Conservation (phyloP, 2,888 invertebrate genomes). For the Anodontia alba region DNA sequence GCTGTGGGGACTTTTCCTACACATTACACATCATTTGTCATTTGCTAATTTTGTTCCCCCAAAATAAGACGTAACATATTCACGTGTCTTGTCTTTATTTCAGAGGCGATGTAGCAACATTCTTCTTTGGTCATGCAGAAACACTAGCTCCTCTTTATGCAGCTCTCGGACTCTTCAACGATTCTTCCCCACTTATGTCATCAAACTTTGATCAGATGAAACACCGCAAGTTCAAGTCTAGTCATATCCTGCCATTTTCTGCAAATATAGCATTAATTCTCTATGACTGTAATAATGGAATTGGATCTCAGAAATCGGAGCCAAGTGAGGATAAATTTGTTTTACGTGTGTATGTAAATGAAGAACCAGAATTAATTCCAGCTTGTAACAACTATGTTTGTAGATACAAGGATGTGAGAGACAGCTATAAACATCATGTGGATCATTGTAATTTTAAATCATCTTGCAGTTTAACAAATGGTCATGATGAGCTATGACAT, state of each 20-base stretch:
- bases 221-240: conserved; percentile 81
- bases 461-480: conserved; percentile 60
- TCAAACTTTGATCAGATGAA: conserved; percentile 76
- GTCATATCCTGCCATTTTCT: conserved; percentile 83
- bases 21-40: too few relatives aligned
- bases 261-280: conserved; percentile 84
- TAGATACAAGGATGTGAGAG: conserved; percentile 67
- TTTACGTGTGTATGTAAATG: conserved; percentile 79
- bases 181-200: conserved; percentile 77
- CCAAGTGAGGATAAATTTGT: conserved; percentile 65
- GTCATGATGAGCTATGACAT: conserved; percentile 58
- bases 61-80: too few relatives aligned
- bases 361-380: conserved; percentile 75
- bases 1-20: too few relatives aligned
- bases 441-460: conserved; percentile 76
- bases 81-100: too few relatives aligned
- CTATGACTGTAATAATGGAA: conserved; percentile 78
- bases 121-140: conserved; percentile 84
- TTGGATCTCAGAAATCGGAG: conserved; percentile 19
- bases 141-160: conserved; percentile 81
- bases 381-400: conserved; percentile 74
- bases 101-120: conserved; percentile 76
- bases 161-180: conserved; percentile 83
- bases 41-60: too few relatives aligned
- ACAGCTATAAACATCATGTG: conserved; percentile 64